Conservation (phyloP, 2,797 vertebrate species). For the Sebastes cheni region DNA sequence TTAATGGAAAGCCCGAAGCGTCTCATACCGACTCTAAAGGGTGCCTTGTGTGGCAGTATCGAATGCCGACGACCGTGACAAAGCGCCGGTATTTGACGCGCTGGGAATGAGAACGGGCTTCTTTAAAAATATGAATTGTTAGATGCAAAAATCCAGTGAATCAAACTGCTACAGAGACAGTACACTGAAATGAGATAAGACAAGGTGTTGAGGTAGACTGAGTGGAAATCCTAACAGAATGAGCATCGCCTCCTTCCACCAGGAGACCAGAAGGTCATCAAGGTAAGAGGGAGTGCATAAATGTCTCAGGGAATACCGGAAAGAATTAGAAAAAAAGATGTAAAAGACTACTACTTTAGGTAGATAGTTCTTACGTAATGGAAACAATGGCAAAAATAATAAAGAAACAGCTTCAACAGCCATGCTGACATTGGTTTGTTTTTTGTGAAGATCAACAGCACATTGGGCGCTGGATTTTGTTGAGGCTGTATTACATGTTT, state of each 20-base stretch:
- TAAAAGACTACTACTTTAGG: neutral
- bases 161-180: neutral
- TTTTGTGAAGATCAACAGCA: neutral
- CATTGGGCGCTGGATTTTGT: neutral
- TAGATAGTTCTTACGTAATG: neutral
- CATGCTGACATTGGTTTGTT: no score
- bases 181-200: neutral
- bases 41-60: no score
- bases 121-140: neutral
- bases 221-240: neutral
- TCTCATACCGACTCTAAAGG: no score
- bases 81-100: no score
- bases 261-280: neutral
- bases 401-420: neutral
- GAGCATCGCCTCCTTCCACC: neutral
- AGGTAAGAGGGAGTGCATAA: neutral
- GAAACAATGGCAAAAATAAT: neutral
- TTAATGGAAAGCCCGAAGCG: no score
- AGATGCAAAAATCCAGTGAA: neutral
- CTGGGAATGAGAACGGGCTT: neutral
- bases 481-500: neutral
- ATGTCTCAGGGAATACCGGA: neutral
- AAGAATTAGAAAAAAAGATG: neutral
- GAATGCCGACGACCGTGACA: no score
- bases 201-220: conserved; percentile 43